Evolutionary conservation across 2,113 vertebrate species (phyloP).

Genomic region (Epinephelus fuscoguttatus): DNA sequence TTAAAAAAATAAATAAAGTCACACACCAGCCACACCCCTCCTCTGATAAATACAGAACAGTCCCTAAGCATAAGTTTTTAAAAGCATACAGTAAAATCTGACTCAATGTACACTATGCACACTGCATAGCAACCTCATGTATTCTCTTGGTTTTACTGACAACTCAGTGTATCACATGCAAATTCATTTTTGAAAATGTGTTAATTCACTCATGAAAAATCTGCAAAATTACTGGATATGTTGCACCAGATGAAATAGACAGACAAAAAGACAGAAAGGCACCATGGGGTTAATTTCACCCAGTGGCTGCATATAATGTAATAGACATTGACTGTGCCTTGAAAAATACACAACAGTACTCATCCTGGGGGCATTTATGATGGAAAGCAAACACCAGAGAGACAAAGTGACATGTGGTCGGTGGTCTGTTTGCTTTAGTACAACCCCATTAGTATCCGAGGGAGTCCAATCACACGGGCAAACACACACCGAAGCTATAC

Average conservation of each 20-base stretch:
- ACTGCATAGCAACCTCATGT: neutral
- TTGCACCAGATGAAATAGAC: neutral
- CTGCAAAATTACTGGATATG: neutral
- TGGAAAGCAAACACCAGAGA: constrained; percentile 50
- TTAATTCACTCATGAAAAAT: neutral
- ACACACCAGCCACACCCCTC: no score
- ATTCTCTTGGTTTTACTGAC: neutral
- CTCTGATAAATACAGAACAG: no score
- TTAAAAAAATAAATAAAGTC: no score
- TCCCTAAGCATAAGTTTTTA: neutral
- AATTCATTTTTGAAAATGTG: neutral
- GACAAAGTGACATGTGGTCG: constrained; percentile 25
- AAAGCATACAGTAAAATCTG: neutral
- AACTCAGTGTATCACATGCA: neutral
- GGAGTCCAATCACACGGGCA: constrained; percentile 11
- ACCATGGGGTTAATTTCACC: neutral
- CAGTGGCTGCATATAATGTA: neutral
- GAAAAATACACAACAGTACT: neutral
- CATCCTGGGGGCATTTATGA: constrained; percentile 27
- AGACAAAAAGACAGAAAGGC: neutral
- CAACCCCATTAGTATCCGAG: constrained; percentile 57
- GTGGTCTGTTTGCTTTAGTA: constrained; percentile 56
- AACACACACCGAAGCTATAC: neutral
- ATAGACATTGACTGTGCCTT: neutral
- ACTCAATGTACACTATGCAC: neutral